Evolutionary conservation across 2,113 vertebrate species (phyloP), one percentile per base, ranked within the genome.

Genomic region (Paralichthys olivaceus): DNA sequence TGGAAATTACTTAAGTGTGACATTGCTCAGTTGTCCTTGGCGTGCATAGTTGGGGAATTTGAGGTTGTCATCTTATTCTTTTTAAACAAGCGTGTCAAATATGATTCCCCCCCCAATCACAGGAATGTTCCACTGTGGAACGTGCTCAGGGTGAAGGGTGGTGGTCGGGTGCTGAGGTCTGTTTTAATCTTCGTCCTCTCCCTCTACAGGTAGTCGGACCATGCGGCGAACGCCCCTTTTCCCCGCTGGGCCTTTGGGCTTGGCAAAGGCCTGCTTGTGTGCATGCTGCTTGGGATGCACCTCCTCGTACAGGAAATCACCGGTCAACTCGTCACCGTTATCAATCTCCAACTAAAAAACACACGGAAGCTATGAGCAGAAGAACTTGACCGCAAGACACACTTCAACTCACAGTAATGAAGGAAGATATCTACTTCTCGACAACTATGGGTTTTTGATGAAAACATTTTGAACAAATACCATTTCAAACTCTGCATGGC

Each of bases 201-300:
- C 93, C 72, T 97, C 96, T 57, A 92, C 93, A 29, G 96, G 95
- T 55, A 95, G 95, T 67, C 95, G 91, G 17, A 96, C 98, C 83
- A 99, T 94, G 90, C 98, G 95, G 83, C 96, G 95, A 20, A 94
- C 95, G 14, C 98, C 98, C 69, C 95, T 95, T 87, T 98, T 97
- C 37, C 98, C 98, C 0, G 95, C 91, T 7, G 98, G 98, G 55
- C 97, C 98, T 91, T 95, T 97, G 20, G 98, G 98, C 82, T 99
- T 99, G 80, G 97, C 95, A 89, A 99, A 99, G 43, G 94, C 96
- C 80, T 97, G 97, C 79, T 96, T 98, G 91, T 98, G 97, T 32
- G 96, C 97, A 0, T 98, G 96, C 85, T 98, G 97, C 90, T 98
- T 99, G 34, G 98, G 98, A 82, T 99, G 98, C 56, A 99, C 96